Conservation (phyloP, 2,888 invertebrate genomes). For the Fragum sueziense region DNA sequence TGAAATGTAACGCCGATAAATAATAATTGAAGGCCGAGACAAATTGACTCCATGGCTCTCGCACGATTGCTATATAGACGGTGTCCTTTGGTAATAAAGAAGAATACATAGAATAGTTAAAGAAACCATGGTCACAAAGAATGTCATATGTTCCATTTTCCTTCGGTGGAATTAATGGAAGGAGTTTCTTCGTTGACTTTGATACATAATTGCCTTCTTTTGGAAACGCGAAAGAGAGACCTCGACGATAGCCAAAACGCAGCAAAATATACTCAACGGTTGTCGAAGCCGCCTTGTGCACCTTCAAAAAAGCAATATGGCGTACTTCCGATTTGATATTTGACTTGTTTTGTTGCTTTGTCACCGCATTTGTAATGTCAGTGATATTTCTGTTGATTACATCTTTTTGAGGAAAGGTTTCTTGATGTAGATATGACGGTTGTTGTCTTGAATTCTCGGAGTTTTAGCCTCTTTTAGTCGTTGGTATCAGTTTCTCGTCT, state of each 20-base stretch:
- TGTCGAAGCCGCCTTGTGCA: constrained; percentile 15
- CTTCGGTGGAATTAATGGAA: neutral
- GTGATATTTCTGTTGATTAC: neutral
- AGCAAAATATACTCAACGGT: too few species aligned
- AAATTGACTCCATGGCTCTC: constrained; percentile 8
- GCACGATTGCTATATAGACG: too few species aligned
- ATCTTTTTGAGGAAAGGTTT: too few species aligned
- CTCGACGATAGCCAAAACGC: neutral
- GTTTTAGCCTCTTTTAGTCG: too few species aligned
- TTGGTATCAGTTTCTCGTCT: too few species aligned
- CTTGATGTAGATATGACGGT: too few species aligned
- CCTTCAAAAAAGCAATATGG: too few species aligned
- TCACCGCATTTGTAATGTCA: neutral
- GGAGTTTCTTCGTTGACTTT: neutral
- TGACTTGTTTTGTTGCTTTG: too few species aligned
- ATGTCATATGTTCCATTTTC: too few species aligned
- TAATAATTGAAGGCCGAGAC: constrained; percentile 10
- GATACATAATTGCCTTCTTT: neutral
- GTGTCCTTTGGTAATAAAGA: constrained; percentile 1
- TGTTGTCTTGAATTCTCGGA: too few species aligned
- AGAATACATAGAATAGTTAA: constrained; percentile 11
- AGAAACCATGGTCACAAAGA: constrained; percentile 21
- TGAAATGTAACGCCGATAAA: neutral
- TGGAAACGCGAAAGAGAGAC: constrained; percentile 11
- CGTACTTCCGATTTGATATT: too few species aligned